Evolutionary conservation across 2,797 vertebrate genomes (phyloP), one percentile per base, ranked within the genome.

Genomic region (Cryptoblepharus egeriae): DNA sequence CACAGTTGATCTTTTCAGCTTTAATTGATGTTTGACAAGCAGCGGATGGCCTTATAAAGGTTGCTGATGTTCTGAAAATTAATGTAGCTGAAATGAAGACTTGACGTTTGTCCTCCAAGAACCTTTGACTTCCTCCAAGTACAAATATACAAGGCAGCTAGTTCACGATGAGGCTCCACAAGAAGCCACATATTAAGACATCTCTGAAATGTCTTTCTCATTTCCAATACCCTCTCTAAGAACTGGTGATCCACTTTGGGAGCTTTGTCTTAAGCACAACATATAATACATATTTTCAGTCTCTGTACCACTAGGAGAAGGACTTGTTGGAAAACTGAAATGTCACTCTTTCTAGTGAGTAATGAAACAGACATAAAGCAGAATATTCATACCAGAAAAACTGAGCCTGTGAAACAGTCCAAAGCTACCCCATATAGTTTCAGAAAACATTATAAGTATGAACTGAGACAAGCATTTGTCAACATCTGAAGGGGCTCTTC

Each of bases 21-120:
- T 73, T 45, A 80, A 64, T 13, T 79, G 69, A 58, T 5, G 16
- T 49, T 1, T 4, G 0, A 10, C 4, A 80, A 77, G 22, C 57
- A 49, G 73, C 30, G n/a, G 2, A 1, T 24, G 35, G 67, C 13
- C 32, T 76, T 11, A 74, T 2, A 39, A 81, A 28, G 35, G 2
- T 2, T 61, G 4, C 32, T 69, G 0, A 49, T 30, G 26, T 42
- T 55, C 71, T 0, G 0, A 37, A n/a, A 26, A 12, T 12, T 57
- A 73, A 22, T 2, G 74, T 7, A 68, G 1, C n/a, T 67, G 9
- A 32, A 75, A 1, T 55, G 69, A n/a, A 75, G 79, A 37, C 3
- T 58, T 58, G 57, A 24, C 22, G 57, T 58, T 58, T 37, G 61
- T 49, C 10, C 52, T 69, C 12, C 75, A 60, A 2, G 10, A 79